A percentile compares a stretch with the other conserved stretches of the same genome.
Conservation (phyloP, 2,888 invertebrate genomes). For the Tipula helvola region DNA sequence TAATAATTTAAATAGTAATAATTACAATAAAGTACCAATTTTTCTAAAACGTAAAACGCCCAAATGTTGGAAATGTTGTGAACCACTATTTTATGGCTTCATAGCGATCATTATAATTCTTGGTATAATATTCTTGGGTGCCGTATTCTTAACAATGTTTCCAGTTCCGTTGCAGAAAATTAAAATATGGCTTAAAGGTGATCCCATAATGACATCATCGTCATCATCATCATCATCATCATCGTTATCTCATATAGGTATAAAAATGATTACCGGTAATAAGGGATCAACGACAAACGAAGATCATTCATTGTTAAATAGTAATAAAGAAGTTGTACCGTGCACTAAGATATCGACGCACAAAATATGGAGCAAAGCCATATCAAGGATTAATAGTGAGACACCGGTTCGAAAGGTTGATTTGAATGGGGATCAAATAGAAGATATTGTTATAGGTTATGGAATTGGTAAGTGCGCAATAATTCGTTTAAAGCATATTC, state of each 20-base stretch:
- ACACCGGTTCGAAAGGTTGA: conserved; percentile 58
- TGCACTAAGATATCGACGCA: conserved; percentile 34
- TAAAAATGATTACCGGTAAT: conserved; percentile 12
- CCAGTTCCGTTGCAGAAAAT: conserved; percentile 49
- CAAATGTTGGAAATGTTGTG: conserved; percentile 44
- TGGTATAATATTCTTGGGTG: conserved; percentile 49
- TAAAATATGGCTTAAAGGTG: conserved; percentile 42
- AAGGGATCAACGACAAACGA: background rate
- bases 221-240: background rate
- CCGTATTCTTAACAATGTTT: conserved; percentile 50
- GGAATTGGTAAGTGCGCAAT: conserved; percentile 47
- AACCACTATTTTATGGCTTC: conserved; percentile 52
- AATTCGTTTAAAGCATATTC: background rate
- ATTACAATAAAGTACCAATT: conserved; percentile 30
- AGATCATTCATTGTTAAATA: background rate
- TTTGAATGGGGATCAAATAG: conserved; percentile 54
- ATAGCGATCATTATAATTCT: conserved; percentile 43
- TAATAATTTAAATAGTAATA: background rate
- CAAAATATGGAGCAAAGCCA: conserved; percentile 50
- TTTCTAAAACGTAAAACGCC: conserved; percentile 36
- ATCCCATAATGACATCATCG: conserved; percentile 14
- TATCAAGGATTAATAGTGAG: conserved; percentile 60
- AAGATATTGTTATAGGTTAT: conserved; percentile 64
- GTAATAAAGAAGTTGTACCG: conserved; percentile 28
- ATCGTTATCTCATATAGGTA: background rate